A percentile compares a stretch with the other conserved stretches of the same genome.
These are phyloP conservation scores for Tetragonula clypearis DNA, from an alignment of 1,140 invertebrate genomes.

Conservation along the genomic window DNA sequence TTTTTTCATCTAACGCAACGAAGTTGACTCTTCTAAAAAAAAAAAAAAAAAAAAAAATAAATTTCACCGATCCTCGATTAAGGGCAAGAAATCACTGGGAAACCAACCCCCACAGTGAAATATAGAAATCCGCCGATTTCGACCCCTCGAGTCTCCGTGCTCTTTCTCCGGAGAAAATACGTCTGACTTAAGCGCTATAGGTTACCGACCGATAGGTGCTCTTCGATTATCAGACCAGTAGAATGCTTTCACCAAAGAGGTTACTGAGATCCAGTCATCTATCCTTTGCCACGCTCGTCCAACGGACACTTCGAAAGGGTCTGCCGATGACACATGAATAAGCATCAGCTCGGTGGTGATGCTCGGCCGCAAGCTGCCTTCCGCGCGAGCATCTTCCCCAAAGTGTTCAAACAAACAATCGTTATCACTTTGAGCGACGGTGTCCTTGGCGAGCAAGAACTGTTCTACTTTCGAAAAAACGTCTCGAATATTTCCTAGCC, in stretches of 20 bases:
- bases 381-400: slow-evolving; percentile 13
- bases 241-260: slow-evolving; percentile 14
- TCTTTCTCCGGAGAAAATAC: background rate
- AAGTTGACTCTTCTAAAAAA: no score
- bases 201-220: background rate
- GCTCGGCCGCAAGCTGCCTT: slow-evolving; percentile 15
- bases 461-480: no score
- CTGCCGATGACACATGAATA: slow-evolving; percentile 56
- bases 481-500: no score
- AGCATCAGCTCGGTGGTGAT: slow-evolving; percentile 25
- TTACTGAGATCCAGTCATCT: slow-evolving; percentile 34
- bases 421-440: slow-evolving; percentile 11
- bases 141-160: background rate
- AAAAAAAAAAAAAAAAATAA: no score
- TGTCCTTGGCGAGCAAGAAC: no score
- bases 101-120: background rate
- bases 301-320: slow-evolving; percentile 22
- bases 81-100: background rate
- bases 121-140: background rate
- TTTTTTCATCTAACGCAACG: no score
- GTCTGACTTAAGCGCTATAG: slow-evolving; percentile 11
- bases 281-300: slow-evolving; percentile 15
- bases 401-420: slow-evolving; percentile 20
- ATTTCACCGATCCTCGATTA: background rate
- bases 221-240: slow-evolving; percentile 27